A percentile compares a stretch with the other conserved stretches of the same genome.
Conservation (phyloP, 2,113 vertebrate species). For the Catagonus wagneri region DNA sequence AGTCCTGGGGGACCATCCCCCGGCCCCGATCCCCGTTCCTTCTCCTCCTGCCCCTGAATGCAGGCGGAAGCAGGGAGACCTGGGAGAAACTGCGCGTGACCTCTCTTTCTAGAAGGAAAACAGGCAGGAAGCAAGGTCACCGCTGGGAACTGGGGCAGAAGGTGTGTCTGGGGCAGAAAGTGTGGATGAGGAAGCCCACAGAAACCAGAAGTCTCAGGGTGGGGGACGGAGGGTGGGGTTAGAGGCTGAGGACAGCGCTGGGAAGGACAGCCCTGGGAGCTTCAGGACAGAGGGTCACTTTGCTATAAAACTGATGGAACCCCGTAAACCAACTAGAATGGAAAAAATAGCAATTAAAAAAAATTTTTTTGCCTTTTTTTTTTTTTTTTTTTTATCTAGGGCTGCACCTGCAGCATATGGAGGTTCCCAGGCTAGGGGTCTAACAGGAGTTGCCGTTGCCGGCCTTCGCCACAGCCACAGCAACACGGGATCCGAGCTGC, state of each 20-base stretch:
- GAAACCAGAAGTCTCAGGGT: background rate
- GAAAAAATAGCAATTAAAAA: no score
- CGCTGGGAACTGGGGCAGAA: slow-evolving; percentile 50
- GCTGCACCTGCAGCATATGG: no score
- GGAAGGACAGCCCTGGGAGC: background rate
- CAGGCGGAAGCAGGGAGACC: background rate
- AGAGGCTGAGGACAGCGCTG: background rate
- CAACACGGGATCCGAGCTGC: no score
- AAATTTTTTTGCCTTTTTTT: no score
- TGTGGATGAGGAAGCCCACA: background rate
- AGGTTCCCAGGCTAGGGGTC: no score
- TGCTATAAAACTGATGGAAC: no score
- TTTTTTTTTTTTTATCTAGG: no score
- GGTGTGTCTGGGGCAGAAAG: background rate
- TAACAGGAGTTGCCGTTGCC: no score
- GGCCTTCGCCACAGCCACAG: no score
- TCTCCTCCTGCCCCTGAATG: no score
- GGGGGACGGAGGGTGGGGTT: background rate
- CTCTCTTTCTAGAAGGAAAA: background rate
- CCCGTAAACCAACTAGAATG: no score
- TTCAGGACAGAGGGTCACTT: background rate
- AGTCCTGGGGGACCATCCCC: background rate
- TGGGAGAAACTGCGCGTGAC: background rate
- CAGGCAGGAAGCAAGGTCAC: background rate
- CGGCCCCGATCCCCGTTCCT: background rate